Evolutionary conservation across 1,140 invertebrate species (phyloP).

Genomic region (Drosophila ironensis): DNA sequence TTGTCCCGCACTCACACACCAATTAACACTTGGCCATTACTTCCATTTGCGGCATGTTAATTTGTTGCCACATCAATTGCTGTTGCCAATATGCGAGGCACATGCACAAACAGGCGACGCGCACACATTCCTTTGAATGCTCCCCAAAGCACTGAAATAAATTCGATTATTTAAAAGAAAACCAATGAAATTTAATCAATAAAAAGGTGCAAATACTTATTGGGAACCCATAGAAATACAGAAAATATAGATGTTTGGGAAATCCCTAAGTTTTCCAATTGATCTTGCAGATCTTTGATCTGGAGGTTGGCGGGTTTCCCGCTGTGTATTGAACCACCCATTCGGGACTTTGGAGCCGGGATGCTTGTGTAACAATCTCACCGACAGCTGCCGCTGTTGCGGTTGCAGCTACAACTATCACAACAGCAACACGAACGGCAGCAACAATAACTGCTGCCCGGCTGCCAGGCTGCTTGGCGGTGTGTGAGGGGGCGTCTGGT

Average conservation of each 20-base stretch:
- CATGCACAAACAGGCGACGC: conserved; percentile 30
- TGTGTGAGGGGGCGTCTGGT: conserved; percentile 13
- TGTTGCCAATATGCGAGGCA: conserved; percentile 72
- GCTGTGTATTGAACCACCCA: neutral
- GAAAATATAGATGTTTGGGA: too few relatives aligned
- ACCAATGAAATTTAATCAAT: too few relatives aligned
- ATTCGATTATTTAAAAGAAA: neutral
- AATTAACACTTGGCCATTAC: conserved; percentile 80
- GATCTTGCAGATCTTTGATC: too few relatives aligned
- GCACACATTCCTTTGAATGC: conserved; percentile 5
- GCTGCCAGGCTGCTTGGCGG: neutral
- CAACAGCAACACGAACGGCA: conserved; percentile 31
- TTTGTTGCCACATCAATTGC: conserved; percentile 80
- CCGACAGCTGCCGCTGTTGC: conserved; percentile 76
- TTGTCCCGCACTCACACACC: conserved; percentile 57
- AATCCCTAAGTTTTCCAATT: too few relatives aligned
- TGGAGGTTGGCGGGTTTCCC: too few relatives aligned
- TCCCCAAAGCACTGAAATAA: neutral
- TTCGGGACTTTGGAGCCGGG: conserved; percentile 13
- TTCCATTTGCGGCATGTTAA: conserved; percentile 80
- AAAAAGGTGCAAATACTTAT: too few relatives aligned
- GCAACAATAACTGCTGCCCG: conserved; percentile 10
- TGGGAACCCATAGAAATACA: too few relatives aligned
- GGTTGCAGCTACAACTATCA: conserved; percentile 71
- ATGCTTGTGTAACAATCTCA: conserved; percentile 68